Evolutionary conservation across 2,797 vertebrate species (phyloP), one percentile per base, ranked within the genome.

Genomic region (Pangasius macronema): DNA sequence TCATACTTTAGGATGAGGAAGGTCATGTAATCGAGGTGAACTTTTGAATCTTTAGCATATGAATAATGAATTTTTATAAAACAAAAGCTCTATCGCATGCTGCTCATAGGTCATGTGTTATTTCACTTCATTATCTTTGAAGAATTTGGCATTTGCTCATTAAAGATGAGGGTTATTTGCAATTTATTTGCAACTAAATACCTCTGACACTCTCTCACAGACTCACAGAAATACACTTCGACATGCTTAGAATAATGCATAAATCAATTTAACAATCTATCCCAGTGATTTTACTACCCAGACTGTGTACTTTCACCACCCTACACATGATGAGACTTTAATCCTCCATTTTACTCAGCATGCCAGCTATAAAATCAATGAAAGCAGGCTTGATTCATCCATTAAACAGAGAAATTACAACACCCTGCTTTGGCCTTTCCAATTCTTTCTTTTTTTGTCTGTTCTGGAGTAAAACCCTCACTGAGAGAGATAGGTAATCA

Each of bases 371-470:
- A n/a, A 83, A 83, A 83, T 83, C 82, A 53, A 83, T 83, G 36
- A 33, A 27, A 27, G 8, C 63, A 65, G 59, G 24, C 24, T 82
- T 16, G 39, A 82, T 63, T 42, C 3, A 1, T 51, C 33, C 55
- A 24, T 85, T 46, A 49, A 70, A 85, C 65, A 63, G 61, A 68
- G 82, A 30, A 46, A 68, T 83, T 83, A 65, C 82, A 65, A 51
- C 82, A 22, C 39, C 30, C 59, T 72, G 11, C 3, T 61, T 63
- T 49, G 51, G 46, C 22, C 51, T 83, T 83, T 83, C 6, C 27
- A 51, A 22, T 24, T 16, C 10, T 27, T n/a, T 65, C n/a, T 30
- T 67, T 42, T 30, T 67, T 39, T 1, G 9, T 11, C 33, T 0
- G 10, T 42, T 59, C 30, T 57, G 33, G 68, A 73, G 51, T 39